phyloP scores from a whole-genome alignment of 2,113 vertebrate genomes.

The Phalacrocorax pelagicus region DNA sequence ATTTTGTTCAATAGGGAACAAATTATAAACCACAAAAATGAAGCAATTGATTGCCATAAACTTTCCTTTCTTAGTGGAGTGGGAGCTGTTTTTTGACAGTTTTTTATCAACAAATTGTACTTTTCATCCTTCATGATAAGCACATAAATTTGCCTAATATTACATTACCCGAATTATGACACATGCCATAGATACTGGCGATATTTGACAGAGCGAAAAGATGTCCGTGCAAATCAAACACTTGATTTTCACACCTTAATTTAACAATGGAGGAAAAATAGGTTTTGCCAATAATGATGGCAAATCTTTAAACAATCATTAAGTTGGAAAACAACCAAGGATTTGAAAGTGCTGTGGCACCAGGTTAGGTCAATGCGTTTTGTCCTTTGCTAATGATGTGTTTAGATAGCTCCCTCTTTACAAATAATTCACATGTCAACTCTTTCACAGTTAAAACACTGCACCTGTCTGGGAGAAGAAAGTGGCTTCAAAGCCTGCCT shows the following conservation, averaged over 20 bases:
- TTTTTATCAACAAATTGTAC: background rate
- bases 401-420: slow-evolving; percentile 61
- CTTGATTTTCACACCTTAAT: background rate
- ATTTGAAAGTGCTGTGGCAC: slow-evolving; percentile 39
- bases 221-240: background rate
- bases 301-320: slow-evolving; percentile 24
- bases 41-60: background rate
- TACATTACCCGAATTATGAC: background rate
- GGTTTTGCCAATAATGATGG: background rate
- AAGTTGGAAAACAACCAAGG: slow-evolving; percentile 39
- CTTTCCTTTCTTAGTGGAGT: background rate
- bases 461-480: slow-evolving; percentile 72
- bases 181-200: background rate
- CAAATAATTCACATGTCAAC: slow-evolving; percentile 78
- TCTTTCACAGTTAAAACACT: slow-evolving; percentile 78
- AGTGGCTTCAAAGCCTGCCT: slow-evolving; percentile 78
- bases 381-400: slow-evolving; percentile 53
- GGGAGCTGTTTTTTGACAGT: background rate
- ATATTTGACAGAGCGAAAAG: background rate
- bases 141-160: background rate
- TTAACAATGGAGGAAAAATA: background rate
- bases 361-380: slow-evolving; percentile 64
- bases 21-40: background rate
- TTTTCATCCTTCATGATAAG: slow-evolving; percentile 1
- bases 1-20: background rate